These are phyloP conservation scores for Hydrocynus forskahlii DNA, from an alignment of 2,797 vertebrate genomes.

Conservation along the genomic window DNA sequence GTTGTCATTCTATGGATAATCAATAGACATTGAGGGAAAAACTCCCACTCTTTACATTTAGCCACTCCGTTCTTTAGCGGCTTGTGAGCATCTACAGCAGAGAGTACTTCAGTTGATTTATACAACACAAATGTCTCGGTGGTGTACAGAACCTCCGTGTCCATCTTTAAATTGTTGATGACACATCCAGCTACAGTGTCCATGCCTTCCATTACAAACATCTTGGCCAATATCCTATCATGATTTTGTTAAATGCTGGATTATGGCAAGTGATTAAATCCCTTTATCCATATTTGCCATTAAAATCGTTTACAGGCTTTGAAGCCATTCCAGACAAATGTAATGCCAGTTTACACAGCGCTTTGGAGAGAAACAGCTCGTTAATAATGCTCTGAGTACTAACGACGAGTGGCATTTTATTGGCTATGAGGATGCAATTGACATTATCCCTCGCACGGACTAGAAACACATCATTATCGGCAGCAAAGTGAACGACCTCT, in stretches of 20 bases:
- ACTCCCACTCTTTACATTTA: background rate
- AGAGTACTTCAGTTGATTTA: background rate
- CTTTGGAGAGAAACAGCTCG: background rate
- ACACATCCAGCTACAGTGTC: background rate
- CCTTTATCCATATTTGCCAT: constrained; percentile 3
- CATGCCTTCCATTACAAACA: background rate
- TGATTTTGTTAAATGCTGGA: constrained; percentile 6
- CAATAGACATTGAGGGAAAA: background rate
- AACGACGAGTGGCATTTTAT: constrained; percentile 18
- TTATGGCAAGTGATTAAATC: constrained; percentile 28
- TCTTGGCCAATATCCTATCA: background rate
- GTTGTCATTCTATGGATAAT: background rate
- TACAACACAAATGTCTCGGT: background rate
- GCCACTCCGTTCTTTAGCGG: background rate
- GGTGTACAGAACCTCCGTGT: too few relatives aligned
- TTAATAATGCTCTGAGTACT: background rate
- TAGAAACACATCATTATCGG: constrained; percentile 10
- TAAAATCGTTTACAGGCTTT: background rate
- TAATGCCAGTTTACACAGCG: background rate
- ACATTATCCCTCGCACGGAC: constrained; percentile 29
- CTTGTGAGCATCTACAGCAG: background rate
- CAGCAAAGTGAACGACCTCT: constrained; percentile 2
- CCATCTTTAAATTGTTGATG: background rate
- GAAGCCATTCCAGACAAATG: constrained; percentile 16
- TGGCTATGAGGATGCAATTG: background rate